Percentiles rank a stretch among this genome's conserved stretches.
These are phyloP conservation scores for Oryzias celebensis DNA, from an alignment of 2,113 vertebrate species.

Conservation along the genomic window DNA sequence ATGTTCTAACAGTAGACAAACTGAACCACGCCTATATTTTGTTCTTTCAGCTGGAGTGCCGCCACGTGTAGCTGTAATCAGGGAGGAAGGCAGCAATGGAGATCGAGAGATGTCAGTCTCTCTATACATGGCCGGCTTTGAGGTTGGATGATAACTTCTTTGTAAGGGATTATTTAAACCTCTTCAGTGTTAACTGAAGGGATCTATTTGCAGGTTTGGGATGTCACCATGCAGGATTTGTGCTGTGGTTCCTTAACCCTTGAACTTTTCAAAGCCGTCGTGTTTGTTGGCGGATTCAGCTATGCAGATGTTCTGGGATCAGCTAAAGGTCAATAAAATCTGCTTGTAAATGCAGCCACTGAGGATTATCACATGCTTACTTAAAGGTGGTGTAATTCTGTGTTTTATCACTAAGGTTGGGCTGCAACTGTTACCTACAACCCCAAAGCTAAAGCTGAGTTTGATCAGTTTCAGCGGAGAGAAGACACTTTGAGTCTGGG, in stretches of 20 bases:
- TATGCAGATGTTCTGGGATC: conserved; percentile 91
- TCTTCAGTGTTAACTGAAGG: not conserved
- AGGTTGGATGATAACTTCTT: conserved; percentile 69
- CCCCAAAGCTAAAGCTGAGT: conserved; percentile 74
- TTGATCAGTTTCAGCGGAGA: conserved; percentile 81
- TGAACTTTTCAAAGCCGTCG: conserved; percentile 83
- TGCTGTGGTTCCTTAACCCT: conserved; percentile 79
- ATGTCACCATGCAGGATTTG: conserved; percentile 91
- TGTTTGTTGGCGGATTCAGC: conserved; percentile 93
- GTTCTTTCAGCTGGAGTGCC: conserved; percentile 48
- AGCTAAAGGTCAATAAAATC: conserved; percentile 79
- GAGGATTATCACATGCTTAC: not conserved
- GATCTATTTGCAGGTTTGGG: conserved; percentile 83
- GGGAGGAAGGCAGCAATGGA: conserved; percentile 93
- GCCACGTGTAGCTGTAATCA: conserved; percentile 83
- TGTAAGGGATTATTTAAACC: not conserved
- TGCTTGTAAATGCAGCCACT: too few species aligned
- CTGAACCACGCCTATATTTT: not conserved
- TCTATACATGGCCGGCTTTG: conserved; percentile 86
- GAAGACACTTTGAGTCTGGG: conserved; percentile 87
- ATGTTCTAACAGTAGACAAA: not conserved
- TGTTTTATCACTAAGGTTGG: conserved; percentile 78
- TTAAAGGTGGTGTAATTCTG: not conserved
- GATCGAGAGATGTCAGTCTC: conserved; percentile 90
- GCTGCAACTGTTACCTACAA: conserved; percentile 85